Base-by-base conservation (phyloP, 2,113 vertebrate species). In the Serilophus lunatus region DNA sequence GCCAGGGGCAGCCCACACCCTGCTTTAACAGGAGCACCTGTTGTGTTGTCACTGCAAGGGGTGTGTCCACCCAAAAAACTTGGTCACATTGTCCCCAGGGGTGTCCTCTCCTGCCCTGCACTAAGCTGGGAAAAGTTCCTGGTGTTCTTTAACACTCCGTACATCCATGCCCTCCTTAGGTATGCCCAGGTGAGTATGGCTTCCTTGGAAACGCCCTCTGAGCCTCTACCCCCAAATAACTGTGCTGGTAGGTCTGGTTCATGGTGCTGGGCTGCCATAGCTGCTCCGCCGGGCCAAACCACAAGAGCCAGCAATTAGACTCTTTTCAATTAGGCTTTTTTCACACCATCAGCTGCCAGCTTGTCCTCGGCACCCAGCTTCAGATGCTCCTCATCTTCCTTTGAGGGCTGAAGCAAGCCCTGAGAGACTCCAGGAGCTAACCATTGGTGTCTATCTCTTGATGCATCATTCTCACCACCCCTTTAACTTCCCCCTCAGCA, bases 51-150 rank as follows among this genome's bases (percentile, higher is more conserved):
- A 57, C 22, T 75, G 19, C n/a, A 24, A 53, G 36, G 76, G 33
- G 50, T 40, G 22, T 70, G 18, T 54, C 54, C 31, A 28, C 18
- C 13, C 26, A 29, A 59, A 84, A 7, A 44, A 88, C 15, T n/a
- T 61, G 36, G 5, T 31, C 60, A n/a, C 5, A 20, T 7, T 18
- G 29, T 47, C 44, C 29, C 33, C 1, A 1, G 29, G 64, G 61
- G 51, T 29, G 49, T 18, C 13, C 10, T 36, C 0, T 0, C 2
- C 0, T 56, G 40, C 24, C 22, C 44, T 5, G 4, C 28, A 13
- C 59, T 51, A 24, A 10, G 5, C 3, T 84, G 56, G 44, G 40
- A 8, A 47, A 51, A 33, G 22, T 26, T 78, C 45, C 42, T 53
- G 16, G 28, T 87, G 19, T 20, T 54, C 16, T 7, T 9, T 45